These are phyloP conservation scores for Rachycentron canadum DNA, from an alignment of 2,797 vertebrate species.

Conservation along the genomic window DNA sequence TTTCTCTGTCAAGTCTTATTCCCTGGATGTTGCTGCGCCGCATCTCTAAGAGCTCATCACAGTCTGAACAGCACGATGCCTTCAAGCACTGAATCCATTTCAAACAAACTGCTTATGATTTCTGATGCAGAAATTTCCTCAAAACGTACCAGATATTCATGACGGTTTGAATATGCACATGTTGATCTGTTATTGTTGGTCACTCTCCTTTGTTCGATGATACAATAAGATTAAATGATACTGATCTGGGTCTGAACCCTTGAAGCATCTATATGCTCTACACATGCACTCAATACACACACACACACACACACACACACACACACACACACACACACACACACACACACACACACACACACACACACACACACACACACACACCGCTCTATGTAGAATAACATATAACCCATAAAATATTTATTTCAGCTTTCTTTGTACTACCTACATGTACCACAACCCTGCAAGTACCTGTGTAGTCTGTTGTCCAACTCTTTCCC, in stretches of 20 bases:
- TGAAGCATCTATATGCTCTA: neutral
- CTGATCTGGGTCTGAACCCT: neutral
- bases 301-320: too few species aligned
- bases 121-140: neutral
- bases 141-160: neutral
- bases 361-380: too few species aligned
- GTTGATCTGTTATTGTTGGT: neutral
- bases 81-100: neutral
- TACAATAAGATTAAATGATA: neutral
- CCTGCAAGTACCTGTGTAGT: neutral
- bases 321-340: too few species aligned
- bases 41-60: neutral
- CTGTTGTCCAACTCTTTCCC: neutral
- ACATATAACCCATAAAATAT: too few species aligned
- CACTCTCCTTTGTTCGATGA: neutral
- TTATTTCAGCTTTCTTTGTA: neutral
- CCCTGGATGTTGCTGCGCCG: neutral
- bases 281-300: too few species aligned
- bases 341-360: too few species aligned
- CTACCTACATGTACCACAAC: too few species aligned
- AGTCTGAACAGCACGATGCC: neutral
- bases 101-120: neutral
- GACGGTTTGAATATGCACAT: neutral
- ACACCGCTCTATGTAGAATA: too few species aligned
- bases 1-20: neutral